These are phyloP conservation scores for Malurus leucopterus DNA, from an alignment of 2,797 vertebrate genomes.

Conservation along the genomic window DNA sequence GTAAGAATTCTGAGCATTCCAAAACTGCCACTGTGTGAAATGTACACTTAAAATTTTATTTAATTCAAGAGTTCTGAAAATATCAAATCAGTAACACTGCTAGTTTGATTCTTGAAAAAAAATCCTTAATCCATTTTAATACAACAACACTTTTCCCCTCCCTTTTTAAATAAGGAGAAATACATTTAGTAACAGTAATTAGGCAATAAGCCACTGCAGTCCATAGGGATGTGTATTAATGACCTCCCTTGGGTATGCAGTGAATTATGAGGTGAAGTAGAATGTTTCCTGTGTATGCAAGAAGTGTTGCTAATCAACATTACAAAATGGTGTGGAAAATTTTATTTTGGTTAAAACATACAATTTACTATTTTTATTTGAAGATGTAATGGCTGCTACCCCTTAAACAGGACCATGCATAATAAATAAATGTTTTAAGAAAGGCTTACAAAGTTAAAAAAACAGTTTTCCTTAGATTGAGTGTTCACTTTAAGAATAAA, in stretches of 20 bases:
- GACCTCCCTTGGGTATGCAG: background rate
- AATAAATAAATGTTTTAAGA: background rate
- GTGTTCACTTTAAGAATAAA: background rate
- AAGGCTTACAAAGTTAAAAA: background rate
- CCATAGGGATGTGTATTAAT: slow-evolving; percentile 2
- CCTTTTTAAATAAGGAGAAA: slow-evolving; percentile 21
- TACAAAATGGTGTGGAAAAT: background rate
- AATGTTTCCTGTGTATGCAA: background rate
- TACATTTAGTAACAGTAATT: slow-evolving; percentile 35
- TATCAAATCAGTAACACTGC: background rate
- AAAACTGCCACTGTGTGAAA: slow-evolving; percentile 7
- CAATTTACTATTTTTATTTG: background rate
- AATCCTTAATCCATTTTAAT: background rate
- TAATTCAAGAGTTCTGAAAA: slow-evolving; percentile 11
- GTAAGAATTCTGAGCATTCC: background rate
- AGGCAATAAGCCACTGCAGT: slow-evolving; percentile 21
- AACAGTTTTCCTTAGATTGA: background rate
- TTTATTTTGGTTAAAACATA: background rate
- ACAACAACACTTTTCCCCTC: background rate
- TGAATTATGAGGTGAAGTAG: slow-evolving; percentile 3
- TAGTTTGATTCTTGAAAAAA: background rate
- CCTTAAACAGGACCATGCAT: background rate
- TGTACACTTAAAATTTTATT: background rate
- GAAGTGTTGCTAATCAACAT: background rate
- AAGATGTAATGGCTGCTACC: background rate